Percentiles rank a stretch among this genome's conserved stretches.
Evolutionary conservation across 1,140 invertebrate species (phyloP).

Genomic region (Globodera rostochiensis): DNA sequence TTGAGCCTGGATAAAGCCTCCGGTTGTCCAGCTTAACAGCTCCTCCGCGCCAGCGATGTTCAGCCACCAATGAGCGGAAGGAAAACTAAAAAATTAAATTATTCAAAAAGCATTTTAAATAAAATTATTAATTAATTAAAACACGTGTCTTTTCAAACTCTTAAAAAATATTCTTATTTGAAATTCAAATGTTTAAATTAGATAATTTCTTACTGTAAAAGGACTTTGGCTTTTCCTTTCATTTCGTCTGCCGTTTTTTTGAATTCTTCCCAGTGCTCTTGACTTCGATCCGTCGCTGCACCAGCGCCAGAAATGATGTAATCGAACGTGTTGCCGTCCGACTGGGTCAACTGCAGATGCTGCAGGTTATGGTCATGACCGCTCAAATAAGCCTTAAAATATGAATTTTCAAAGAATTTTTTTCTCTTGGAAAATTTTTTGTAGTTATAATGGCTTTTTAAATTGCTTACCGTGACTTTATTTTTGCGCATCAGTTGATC

Average conservation of each 20-base stretch:
- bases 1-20: slow-evolving; percentile 11
- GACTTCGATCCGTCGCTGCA: slow-evolving; percentile 43
- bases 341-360: slow-evolving; percentile 20
- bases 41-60: slow-evolving; percentile 9
- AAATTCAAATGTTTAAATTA: neutral
- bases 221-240: slow-evolving; percentile 5
- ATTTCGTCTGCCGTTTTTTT: neutral
- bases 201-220: neutral
- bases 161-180: too few species aligned
- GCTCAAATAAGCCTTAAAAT: slow-evolving; percentile 65
- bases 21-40: slow-evolving; percentile 12
- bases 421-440: too few species aligned
- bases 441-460: too few species aligned
- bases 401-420: too few species aligned
- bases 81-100: neutral
- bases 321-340: slow-evolving; percentile 26
- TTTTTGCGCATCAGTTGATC: slow-evolving; percentile 67
- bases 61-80: slow-evolving; percentile 16
- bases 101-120: neutral
- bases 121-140: neutral
- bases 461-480: slow-evolving; percentile 56
- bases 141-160: too few species aligned
- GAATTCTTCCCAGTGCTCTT: slow-evolving; percentile 19
- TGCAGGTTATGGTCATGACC: slow-evolving; percentile 68
- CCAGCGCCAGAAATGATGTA: slow-evolving; percentile 54